Percentiles rank a stretch among this genome's conserved stretches.
Evolutionary conservation across 2,113 vertebrate species (phyloP).

Genomic region (Melospiza melodia): DNA sequence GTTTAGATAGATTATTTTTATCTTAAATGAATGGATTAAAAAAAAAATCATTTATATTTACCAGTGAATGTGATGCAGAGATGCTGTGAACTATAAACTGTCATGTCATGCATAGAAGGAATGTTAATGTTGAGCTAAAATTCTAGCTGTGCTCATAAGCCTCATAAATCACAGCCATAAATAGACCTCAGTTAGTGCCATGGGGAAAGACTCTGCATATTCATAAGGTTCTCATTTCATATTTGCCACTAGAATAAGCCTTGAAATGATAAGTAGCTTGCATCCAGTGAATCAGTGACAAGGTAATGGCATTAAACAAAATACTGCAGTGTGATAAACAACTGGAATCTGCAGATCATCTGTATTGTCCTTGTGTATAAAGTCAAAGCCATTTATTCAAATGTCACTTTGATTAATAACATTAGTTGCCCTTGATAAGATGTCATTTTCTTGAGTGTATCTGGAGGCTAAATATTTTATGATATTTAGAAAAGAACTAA

Average conservation of each 20-base stretch:
- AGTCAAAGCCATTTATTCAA: constrained; percentile 65
- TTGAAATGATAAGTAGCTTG: constrained; percentile 11
- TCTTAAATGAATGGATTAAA: neutral
- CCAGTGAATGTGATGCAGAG: neutral
- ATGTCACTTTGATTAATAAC: constrained; percentile 63
- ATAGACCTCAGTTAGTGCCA: neutral
- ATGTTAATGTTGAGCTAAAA: constrained; percentile 3
- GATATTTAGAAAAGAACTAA: neutral
- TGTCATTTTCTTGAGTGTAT: neutral
- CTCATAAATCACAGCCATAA: constrained; percentile 36
- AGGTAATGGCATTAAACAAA: constrained; percentile 46
- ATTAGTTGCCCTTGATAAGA: constrained; percentile 22
- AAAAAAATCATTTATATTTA: neutral
- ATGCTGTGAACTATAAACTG: constrained; percentile 22
- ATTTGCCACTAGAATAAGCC: neutral
- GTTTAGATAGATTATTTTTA: neutral
- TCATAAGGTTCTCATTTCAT: neutral
- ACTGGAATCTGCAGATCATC: constrained; percentile 29
- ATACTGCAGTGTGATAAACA: constrained; percentile 50
- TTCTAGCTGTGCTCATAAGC: constrained; percentile 28
- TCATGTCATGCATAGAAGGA: neutral
- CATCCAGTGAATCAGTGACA: constrained; percentile 12
- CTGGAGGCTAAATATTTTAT: neutral
- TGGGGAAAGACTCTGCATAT: constrained; percentile 45
- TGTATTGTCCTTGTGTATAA: constrained; percentile 43